These are phyloP conservation scores for Lordiphosa stackelbergi DNA, from an alignment of 1,140 invertebrate species.

Conservation along the genomic window DNA sequence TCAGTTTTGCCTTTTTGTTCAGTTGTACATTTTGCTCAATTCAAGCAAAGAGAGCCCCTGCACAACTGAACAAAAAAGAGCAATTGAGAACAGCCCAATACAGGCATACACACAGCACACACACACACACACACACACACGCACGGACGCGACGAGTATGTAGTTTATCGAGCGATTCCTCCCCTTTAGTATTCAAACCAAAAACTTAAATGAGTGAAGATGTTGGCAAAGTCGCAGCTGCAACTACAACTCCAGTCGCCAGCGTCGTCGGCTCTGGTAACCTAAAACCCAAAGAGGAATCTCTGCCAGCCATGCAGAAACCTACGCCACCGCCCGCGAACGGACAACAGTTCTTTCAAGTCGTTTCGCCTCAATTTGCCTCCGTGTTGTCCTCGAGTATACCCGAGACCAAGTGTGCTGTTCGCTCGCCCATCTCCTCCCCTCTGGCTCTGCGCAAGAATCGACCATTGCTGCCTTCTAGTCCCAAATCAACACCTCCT, in stretches of 20 bases:
- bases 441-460: constrained; percentile 62
- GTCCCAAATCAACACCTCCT: constrained; percentile 73
- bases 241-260: constrained; percentile 24
- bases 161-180: neutral
- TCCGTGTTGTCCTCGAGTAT: constrained; percentile 65
- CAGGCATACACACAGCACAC: neutral
- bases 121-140: constrained; percentile 10
- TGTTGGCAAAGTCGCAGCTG: constrained; percentile 46
- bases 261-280: constrained; percentile 14
- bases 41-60: no score
- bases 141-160: neutral
- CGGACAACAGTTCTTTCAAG: constrained; percentile 62
- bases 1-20: neutral
- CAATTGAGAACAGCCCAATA: no score
- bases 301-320: constrained; percentile 41
- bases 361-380: constrained; percentile 66
- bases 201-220: constrained; percentile 64
- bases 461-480: constrained; percentile 51
- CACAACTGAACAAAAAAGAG: no score
- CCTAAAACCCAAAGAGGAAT: constrained; percentile 27
- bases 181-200: neutral
- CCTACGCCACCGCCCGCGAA: constrained; percentile 40
- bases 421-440: constrained; percentile 66
- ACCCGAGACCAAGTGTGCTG: constrained; percentile 52
- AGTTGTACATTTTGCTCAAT: no score